Evolutionary conservation across 1,140 invertebrate genomes (phyloP).

Genomic region (Leguminivora glycinivorella): DNA sequence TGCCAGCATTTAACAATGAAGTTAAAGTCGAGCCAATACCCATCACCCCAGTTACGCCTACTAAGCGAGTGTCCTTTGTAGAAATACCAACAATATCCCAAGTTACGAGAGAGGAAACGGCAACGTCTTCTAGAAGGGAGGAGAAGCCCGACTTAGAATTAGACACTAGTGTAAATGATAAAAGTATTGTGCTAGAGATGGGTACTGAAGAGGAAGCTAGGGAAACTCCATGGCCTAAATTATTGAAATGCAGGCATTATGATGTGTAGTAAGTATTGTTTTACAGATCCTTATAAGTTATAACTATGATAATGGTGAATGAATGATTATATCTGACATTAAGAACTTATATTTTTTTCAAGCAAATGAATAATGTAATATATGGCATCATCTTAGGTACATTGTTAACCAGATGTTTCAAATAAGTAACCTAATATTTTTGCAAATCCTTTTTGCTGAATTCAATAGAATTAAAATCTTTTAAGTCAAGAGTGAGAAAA

Average conservation of each 20-base stretch:
- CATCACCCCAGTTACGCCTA: constrained; percentile 58
- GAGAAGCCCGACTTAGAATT: constrained; percentile 40
- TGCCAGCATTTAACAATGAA: constrained; percentile 60
- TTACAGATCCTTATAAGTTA: not conserved
- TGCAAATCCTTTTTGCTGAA: too few relatives aligned
- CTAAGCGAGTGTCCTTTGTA: constrained; percentile 66
- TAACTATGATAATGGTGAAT: not conserved
- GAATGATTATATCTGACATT: too few relatives aligned
- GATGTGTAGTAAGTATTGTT: constrained; percentile 82
- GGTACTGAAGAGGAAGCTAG: constrained; percentile 50
- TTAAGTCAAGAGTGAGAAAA: too few relatives aligned
- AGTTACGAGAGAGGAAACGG: not conserved
- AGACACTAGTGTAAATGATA: constrained; percentile 68
- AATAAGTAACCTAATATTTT: too few relatives aligned
- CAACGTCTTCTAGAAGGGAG: constrained; percentile 29
- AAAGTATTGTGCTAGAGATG: constrained; percentile 59
- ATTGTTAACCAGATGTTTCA: too few relatives aligned
- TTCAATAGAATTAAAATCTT: too few relatives aligned
- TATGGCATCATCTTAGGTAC: too few relatives aligned
- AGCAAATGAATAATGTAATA: too few relatives aligned
- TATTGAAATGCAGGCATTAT: constrained; percentile 80
- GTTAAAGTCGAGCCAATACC: constrained; percentile 45
- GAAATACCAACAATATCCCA: constrained; percentile 50
- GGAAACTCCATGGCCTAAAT: constrained; percentile 77
- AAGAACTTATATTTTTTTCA: too few relatives aligned